Conservation (phyloP, 2,113 vertebrate genomes). For the Saiga tatarica region DNA sequence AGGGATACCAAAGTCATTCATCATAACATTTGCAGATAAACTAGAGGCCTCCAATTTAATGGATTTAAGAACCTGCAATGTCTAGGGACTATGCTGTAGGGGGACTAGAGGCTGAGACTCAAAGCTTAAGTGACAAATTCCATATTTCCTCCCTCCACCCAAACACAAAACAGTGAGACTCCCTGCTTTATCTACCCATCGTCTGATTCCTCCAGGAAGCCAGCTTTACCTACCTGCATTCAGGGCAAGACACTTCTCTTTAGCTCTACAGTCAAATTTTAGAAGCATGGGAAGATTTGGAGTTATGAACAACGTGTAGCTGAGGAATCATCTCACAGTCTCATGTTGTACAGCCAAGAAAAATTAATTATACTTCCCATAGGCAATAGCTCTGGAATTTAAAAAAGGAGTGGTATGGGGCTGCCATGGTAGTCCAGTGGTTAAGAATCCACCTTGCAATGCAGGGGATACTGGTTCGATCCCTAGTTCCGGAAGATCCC, state of each 20-base stretch:
- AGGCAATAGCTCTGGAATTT: not conserved
- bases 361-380: not conserved
- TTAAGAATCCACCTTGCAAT: not conserved
- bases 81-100: not conserved
- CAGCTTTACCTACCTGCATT: not conserved
- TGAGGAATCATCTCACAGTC: not conserved
- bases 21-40: constrained; percentile 11
- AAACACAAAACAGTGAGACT: not conserved
- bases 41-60: not conserved
- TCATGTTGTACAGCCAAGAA: not conserved
- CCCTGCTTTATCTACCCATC: not conserved
- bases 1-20: not conserved
- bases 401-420: not conserved
- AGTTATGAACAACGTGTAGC: not conserved
- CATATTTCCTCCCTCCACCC: not conserved
- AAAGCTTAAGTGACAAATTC: not conserved
- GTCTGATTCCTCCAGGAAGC: not conserved
- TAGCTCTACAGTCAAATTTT: not conserved
- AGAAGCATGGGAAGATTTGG: not conserved
- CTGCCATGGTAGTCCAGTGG: not conserved
- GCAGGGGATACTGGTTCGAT: not conserved
- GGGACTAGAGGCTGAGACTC: not conserved
- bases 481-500: not conserved
- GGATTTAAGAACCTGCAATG: not conserved
- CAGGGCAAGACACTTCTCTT: not conserved